Evolutionary conservation across 2,888 invertebrate genomes (phyloP).

Genomic region (Calliscelio sp.): DNA sequence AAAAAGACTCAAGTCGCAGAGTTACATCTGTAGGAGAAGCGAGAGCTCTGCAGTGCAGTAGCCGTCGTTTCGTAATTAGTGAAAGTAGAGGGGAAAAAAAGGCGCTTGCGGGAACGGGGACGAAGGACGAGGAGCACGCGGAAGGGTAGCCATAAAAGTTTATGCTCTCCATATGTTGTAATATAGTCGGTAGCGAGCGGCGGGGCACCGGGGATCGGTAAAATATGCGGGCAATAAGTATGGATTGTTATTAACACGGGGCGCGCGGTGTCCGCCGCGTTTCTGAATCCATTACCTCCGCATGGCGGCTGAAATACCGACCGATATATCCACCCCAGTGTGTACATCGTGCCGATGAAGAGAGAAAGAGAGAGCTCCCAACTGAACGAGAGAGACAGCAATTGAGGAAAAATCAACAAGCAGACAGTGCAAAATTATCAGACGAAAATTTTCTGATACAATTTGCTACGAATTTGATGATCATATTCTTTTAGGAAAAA

Average conservation of each 20-base stretch:
- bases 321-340: slow-evolving; percentile 85
- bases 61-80: slow-evolving; percentile 80
- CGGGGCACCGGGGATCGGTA: slow-evolving; percentile 85
- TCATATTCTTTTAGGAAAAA: no score
- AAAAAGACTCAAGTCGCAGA: slow-evolving; percentile 4
- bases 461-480: no score
- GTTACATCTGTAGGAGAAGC: slow-evolving; percentile 62
- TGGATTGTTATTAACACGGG: slow-evolving; percentile 86
- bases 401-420: slow-evolving; percentile 45
- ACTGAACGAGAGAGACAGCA: slow-evolving; percentile 1
- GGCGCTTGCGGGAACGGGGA: slow-evolving; percentile 71
- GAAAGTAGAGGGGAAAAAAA: slow-evolving; percentile 78
- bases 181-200: slow-evolving; percentile 85
- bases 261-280: slow-evolving; percentile 86
- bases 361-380: slow-evolving; percentile 30
- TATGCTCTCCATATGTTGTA: slow-evolving; percentile 86
- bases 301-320: slow-evolving; percentile 86
- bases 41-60: slow-evolving; percentile 65
- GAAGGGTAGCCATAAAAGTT: slow-evolving; percentile 86
- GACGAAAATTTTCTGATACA: no score
- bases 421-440: no score
- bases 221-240: slow-evolving; percentile 86
- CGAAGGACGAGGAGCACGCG: slow-evolving; percentile 79
- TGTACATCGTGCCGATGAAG: slow-evolving; percentile 81
- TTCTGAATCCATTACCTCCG: slow-evolving; percentile 86